phyloP scores from a whole-genome alignment of 2,113 vertebrate species.

The Regulus satrapa region DNA sequence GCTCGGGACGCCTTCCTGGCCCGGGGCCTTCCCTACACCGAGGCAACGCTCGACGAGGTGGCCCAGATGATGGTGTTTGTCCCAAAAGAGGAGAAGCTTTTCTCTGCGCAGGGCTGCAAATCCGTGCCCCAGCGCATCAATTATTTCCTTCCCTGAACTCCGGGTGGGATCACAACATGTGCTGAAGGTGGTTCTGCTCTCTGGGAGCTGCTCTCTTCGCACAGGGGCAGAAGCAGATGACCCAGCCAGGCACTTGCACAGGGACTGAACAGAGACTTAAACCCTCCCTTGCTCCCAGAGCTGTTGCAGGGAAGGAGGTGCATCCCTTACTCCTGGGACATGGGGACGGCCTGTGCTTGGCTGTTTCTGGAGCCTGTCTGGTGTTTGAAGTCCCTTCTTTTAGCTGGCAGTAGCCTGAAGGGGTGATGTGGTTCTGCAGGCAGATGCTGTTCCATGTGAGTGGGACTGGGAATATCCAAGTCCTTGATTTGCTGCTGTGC shows the following conservation, averaged over 20 bases:
- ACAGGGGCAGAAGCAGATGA: not conserved
- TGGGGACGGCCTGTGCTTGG: not conserved
- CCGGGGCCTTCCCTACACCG: conserved; percentile 76
- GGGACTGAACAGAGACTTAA: not conserved
- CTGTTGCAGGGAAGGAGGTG: not conserved
- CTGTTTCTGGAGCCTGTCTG: not conserved
- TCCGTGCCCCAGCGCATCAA: conserved; percentile 90
- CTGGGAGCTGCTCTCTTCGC: not conserved
- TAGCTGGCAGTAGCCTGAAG: not conserved
- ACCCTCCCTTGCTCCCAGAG: fast-evolving
- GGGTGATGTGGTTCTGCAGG: not conserved
- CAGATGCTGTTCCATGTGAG: not conserved
- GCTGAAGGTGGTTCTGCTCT: not conserved
- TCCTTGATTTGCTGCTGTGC: not conserved
- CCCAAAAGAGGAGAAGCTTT: conserved; percentile 87
- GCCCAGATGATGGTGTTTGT: conserved; percentile 88
- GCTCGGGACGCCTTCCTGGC: conserved; percentile 81
- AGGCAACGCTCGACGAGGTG: conserved; percentile 80
- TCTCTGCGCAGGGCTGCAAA: conserved; percentile 95
- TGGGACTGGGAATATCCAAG: not conserved
- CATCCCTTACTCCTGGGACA: not conserved
- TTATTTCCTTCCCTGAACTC: conserved; percentile 83
- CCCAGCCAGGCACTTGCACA: not conserved
- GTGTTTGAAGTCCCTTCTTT: not conserved
- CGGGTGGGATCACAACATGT: not conserved